phyloP scores from a whole-genome alignment of 2,797 vertebrate species.

The Garrulus glandarius region DNA sequence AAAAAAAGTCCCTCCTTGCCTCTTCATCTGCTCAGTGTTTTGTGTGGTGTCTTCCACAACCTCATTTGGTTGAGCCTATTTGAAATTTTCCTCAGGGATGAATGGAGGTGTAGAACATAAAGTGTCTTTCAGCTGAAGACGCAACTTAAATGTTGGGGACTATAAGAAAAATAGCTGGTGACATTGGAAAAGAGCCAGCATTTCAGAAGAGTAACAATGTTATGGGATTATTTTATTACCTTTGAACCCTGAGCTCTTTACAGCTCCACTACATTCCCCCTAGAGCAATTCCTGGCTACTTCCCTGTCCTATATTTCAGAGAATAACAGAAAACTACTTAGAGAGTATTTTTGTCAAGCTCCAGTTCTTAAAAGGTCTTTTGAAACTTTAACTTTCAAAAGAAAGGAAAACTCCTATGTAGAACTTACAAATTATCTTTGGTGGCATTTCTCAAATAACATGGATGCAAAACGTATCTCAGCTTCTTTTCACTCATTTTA shows the following conservation, averaged over 20 bases:
- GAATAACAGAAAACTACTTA: neutral
- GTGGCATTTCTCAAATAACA: neutral
- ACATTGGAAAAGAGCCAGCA: neutral
- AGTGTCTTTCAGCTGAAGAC: neutral
- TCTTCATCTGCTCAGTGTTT: neutral
- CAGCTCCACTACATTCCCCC: neutral
- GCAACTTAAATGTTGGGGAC: neutral
- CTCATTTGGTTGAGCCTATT: neutral
- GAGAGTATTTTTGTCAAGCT: neutral
- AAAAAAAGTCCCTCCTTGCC: neutral
- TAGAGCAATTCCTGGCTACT: neutral
- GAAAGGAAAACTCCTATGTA: neutral
- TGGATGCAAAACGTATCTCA: neutral
- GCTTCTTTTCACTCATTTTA: conserved; percentile 23
- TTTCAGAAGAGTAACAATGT: neutral
- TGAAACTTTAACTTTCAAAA: neutral
- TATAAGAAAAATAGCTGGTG: neutral
- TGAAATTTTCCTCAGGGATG: neutral
- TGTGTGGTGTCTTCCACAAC: neutral
- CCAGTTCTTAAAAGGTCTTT: neutral
- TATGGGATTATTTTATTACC: neutral
- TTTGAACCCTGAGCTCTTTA: neutral
- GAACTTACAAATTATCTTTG: neutral
- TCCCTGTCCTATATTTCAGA: neutral
- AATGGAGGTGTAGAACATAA: neutral